These are phyloP conservation scores for Callospermophilus lateralis DNA, from an alignment of 2,113 vertebrate genomes.

Conservation along the genomic window DNA sequence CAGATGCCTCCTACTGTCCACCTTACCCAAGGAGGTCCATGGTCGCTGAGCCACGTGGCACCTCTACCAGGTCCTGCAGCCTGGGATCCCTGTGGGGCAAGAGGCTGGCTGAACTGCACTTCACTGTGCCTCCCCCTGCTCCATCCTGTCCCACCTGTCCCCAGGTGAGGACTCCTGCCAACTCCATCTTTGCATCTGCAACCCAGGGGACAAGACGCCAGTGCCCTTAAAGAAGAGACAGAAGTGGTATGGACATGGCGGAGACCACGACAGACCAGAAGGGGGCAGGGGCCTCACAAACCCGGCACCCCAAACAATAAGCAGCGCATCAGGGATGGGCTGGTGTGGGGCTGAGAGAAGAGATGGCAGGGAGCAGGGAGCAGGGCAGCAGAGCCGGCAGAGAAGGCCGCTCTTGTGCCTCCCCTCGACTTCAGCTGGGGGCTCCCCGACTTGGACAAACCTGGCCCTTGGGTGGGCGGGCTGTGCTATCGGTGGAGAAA, in stretches of 20 bases:
- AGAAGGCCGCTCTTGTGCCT: neutral
- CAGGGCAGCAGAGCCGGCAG: neutral
- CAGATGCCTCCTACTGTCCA: neutral
- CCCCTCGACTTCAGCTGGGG: neutral
- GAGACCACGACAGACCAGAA: neutral
- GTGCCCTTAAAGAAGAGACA: rapidly evolving
- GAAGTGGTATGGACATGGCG: neutral
- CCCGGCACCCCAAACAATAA: neutral
- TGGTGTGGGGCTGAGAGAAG: no score
- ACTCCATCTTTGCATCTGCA: neutral
- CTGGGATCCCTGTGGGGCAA: rapidly evolving
- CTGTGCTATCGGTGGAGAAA: no score
- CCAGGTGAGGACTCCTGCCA: neutral
- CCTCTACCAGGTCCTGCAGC: no score
- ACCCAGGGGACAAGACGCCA: neutral
- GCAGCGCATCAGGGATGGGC: no score
- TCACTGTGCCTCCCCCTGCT: no score
- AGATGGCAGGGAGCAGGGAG: no score
- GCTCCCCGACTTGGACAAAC: neutral
- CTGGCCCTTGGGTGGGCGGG: no score
- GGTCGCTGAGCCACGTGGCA: neutral
- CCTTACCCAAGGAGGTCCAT: neutral
- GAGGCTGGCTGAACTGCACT: neutral
- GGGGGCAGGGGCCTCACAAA: neutral
- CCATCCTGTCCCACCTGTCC: no score